Base-by-base conservation (phyloP, 2,797 vertebrate species). In the Philypnodon macrostomus region DNA sequence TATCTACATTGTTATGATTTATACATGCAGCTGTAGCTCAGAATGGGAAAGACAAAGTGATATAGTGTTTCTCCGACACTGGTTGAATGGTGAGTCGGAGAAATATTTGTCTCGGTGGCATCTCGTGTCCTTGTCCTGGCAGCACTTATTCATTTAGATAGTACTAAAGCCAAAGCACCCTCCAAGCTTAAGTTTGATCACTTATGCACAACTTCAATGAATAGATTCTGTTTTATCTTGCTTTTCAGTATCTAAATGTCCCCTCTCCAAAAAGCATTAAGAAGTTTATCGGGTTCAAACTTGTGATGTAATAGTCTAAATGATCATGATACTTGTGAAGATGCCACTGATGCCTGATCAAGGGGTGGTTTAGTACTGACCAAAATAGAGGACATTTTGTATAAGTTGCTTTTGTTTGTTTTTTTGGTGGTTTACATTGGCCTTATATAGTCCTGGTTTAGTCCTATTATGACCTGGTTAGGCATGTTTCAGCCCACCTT, bases 1-100 rank as follows among this genome's bases (percentile, higher is more conserved):
- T 67, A 67, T 73, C 69, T 63, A 51, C 51, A 59, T 53, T 65
- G 70, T 29, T 59, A 55, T 73, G 50, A 74, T 76, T 76, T 70
- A 71, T 65, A 63, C 51, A 51, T 73, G 61, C 55, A 62, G 58
- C 57, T 61, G 47, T 41, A 64, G 69, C 76, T 79, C 47, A 68
- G 46, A 53, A n/a, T n/a, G 18, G 19, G 32, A 62, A 63, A 70
- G 59, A 54, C 64, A 59, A 62, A 54, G 45, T 61, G 53, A 67
- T 67, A 62, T 35, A 52, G 23, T 13, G n/a, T 35, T 46, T 17
- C 46, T 35, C 47, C 56, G 49, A 58, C 49, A 73, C 15, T 30
- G 35, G 75, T 63, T 63, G 49, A 71, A 70, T 52, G 52, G 30
- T 33, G 48, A 27, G 46, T 5, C 24, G 39, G 42, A 13, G 13